Base-by-base conservation (phyloP, 1,140 invertebrate species). In the Zaprionus capensis region DNA sequence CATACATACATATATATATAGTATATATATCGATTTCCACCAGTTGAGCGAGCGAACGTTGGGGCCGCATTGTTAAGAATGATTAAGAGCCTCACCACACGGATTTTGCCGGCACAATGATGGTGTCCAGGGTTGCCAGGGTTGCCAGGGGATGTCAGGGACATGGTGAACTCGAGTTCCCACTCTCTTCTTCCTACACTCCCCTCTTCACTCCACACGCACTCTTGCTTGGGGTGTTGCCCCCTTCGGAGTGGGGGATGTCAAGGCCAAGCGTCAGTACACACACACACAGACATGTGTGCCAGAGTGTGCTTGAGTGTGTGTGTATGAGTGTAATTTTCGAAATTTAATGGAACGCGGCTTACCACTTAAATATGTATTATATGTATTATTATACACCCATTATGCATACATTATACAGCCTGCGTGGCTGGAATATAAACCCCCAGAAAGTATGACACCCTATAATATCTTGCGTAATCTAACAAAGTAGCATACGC, bases 41-140 rank as follows among this genome's bases (percentile, higher is more conserved):
- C 84, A 87, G 83, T 87, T 86, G 83, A 86, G 71, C 84, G 57
- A 83, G 61, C 67, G 66, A 66, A 61, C 63, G 68, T 62, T 53
- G 28, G 63, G 64, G 67, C 65, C 63, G 67, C 84, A 78, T 88
- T 88, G 83, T 86, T 86, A 80, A 80, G 83, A 88, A 87, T 87
- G 83, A 87, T 87, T 87, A 88, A 87, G 83, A 80, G 84, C 67
- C 77, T 77, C 57, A 71, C 63, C 77, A 63, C 73, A 87, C 86
- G 82, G 62, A 71, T 87, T 46, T 46, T 76, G 73, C 36, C 71
- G 77, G 78, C 58, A 58, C 31, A 24, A 46, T 58, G 31, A 61
- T 22, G 36, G 6, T 38, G 41, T 15, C 38, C 31, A 65, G 41
- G 2, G 46, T 2, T 38, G 31, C 26, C 38, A 41, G 70, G 22